Percentiles rank a stretch among this genome's conserved stretches.
Evolutionary conservation across 53 echinoderm and acorn worm species (phyloP).

Genomic region (Holothuria leucospilota): DNA sequence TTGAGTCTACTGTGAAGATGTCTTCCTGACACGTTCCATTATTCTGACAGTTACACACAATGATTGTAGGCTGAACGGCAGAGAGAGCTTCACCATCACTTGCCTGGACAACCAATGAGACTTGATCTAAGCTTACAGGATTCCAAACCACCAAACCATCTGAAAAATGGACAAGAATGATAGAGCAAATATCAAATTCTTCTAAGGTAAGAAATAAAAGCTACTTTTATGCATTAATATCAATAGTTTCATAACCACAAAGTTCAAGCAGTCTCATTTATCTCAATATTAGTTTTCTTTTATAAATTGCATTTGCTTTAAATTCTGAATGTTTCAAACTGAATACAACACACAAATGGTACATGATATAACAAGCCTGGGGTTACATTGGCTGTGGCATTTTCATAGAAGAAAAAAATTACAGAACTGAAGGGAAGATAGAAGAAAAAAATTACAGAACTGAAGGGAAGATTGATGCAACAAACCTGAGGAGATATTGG

Average conservation of each 20-base stretch:
- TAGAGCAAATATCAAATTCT: not conserved
- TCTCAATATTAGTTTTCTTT: too few species aligned
- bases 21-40: conserved; percentile 79
- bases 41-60: conserved; percentile 86
- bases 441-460: too few species aligned
- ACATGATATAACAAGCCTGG: too few species aligned
- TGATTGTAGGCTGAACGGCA: conserved; percentile 70
- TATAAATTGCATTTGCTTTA: too few species aligned
- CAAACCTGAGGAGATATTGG: conserved; percentile 43
- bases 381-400: too few species aligned
- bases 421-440: too few species aligned
- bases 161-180: not conserved
- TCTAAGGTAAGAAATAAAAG: not conserved
- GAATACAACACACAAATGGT: too few species aligned
- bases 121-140: conserved; percentile 60
- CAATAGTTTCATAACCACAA: too few species aligned
- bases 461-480: not conserved
- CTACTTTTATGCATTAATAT: too few species aligned
- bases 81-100: conserved; percentile 68
- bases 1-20: conserved; percentile 64
- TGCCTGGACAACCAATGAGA: conserved; percentile 74
- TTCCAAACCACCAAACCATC: conserved; percentile 82
- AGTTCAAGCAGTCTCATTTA: too few species aligned
- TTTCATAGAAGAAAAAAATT: too few species aligned
- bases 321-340: too few species aligned